phyloP scores from a whole-genome alignment of 1,140 invertebrate species.

The Drosophila melanica region DNA sequence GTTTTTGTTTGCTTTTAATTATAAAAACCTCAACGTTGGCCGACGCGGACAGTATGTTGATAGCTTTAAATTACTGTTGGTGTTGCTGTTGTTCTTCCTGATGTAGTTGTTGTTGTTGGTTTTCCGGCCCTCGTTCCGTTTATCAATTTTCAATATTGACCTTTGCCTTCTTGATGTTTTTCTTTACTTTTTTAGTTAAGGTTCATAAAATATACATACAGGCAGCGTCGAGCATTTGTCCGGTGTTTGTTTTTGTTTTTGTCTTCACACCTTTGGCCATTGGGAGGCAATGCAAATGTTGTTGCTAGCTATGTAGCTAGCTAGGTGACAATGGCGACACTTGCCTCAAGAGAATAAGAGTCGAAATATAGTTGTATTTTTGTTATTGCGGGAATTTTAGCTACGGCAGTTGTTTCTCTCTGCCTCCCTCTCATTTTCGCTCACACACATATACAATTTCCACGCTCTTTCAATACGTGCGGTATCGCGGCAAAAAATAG shows the following conservation, averaged over 20 bases:
- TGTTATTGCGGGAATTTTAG: background rate
- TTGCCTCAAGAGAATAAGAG: slow-evolving; percentile 5
- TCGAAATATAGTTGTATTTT: slow-evolving; percentile 62
- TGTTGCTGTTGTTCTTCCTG: slow-evolving; percentile 17
- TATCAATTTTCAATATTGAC: slow-evolving; percentile 82
- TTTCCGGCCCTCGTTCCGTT: slow-evolving; percentile 51
- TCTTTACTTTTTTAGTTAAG: slow-evolving; percentile 61
- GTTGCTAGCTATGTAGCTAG: slow-evolving; percentile 12
- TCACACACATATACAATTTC: background rate
- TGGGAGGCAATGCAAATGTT: slow-evolving; percentile 11
- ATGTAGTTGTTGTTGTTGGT: slow-evolving; percentile 25
- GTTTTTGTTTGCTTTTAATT: slow-evolving; percentile 79
- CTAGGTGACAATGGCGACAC: slow-evolving; percentile 33
- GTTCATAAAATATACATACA: slow-evolving; percentile 69
- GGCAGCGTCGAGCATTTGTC: slow-evolving; percentile 22
- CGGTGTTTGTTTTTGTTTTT: slow-evolving; percentile 58
- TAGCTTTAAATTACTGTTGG: slow-evolving; percentile 45
- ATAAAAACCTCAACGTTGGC: slow-evolving; percentile 59
- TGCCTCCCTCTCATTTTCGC: background rate
- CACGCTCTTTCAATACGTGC: slow-evolving; percentile 20
- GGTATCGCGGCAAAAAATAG: slow-evolving; percentile 34
- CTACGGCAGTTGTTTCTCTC: background rate
- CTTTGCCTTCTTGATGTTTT: slow-evolving; percentile 56
- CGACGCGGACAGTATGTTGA: slow-evolving; percentile 38
- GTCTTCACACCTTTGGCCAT: slow-evolving; percentile 60